A percentile compares a stretch with the other conserved stretches of the same genome.
Evolutionary conservation across 2,888 invertebrate species (phyloP).

Genomic region (Lobophora halterata): DNA sequence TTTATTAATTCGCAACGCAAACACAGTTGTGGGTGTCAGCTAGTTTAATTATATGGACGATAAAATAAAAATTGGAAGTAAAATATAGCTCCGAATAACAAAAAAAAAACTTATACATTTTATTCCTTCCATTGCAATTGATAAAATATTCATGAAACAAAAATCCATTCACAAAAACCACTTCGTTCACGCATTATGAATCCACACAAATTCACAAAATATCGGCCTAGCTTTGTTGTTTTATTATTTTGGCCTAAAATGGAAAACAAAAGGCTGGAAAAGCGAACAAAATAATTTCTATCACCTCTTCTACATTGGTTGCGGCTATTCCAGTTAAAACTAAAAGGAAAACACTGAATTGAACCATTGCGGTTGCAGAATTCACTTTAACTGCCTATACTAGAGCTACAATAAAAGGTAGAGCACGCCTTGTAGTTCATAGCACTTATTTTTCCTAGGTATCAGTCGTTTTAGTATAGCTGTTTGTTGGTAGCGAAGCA

Average conservation of each 20-base stretch:
- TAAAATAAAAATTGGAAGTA: too few relatives aligned
- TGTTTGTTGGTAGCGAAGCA: too few relatives aligned
- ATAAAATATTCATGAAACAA: slow-evolving; percentile 21
- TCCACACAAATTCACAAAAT: slow-evolving; percentile 20
- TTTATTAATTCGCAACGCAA: too few relatives aligned
- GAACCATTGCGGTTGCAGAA: slow-evolving; percentile 50
- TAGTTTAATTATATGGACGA: too few relatives aligned
- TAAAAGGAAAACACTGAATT: slow-evolving; percentile 35
- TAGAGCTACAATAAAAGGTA: background rate
- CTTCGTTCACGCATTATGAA: slow-evolving; percentile 22
- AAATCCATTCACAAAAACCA: slow-evolving; percentile 10
- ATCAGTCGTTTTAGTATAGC: too few relatives aligned
- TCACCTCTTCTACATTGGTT: slow-evolving; percentile 41
- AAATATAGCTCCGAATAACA: too few relatives aligned
- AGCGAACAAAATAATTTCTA: slow-evolving; percentile 44
- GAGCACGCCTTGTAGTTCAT: background rate
- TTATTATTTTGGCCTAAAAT: slow-evolving; percentile 5
- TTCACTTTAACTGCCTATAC: slow-evolving; percentile 51
- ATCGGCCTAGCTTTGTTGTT: slow-evolving; percentile 18
- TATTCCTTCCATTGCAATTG: slow-evolving; percentile 12
- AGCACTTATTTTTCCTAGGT: too few relatives aligned
- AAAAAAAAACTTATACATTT: background rate
- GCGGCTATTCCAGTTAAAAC: slow-evolving; percentile 31
- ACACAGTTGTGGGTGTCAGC: too few relatives aligned
- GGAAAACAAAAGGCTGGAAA: slow-evolving; percentile 18